phyloP scores from a whole-genome alignment of 2,888 invertebrate genomes.

The Chrysotoxum bicinctum region DNA sequence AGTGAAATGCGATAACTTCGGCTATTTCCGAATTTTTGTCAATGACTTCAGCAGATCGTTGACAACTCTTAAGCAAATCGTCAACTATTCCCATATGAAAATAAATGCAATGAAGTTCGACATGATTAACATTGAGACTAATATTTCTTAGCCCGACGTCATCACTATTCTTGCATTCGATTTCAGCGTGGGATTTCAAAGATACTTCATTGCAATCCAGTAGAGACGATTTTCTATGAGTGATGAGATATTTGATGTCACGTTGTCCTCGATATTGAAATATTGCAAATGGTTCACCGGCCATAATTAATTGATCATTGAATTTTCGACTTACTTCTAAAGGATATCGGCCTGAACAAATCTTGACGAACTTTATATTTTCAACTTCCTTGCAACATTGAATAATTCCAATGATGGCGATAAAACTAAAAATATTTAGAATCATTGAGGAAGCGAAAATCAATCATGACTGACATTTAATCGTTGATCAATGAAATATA shows the following conservation, averaged over 20 bases:
- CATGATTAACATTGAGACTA: not conserved
- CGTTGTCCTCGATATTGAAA: not conserved
- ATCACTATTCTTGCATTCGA: not conserved
- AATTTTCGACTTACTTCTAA: not conserved
- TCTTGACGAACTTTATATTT: not conserved
- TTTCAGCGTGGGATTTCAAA: not conserved
- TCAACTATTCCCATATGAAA: conserved; percentile 15
- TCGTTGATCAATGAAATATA: not conserved
- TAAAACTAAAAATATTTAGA: not conserved
- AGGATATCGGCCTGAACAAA: not conserved
- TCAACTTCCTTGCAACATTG: not conserved
- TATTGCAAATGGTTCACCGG: conserved; percentile 11
- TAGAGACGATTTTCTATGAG: not conserved
- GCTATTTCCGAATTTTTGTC: not conserved
- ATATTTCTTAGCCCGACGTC: not conserved
- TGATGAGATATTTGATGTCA: not conserved
- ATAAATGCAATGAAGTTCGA: conserved; percentile 10
- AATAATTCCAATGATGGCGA: not conserved
- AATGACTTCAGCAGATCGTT: not conserved
- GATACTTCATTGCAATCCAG: not conserved
- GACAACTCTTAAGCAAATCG: not conserved
- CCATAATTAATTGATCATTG: not conserved
- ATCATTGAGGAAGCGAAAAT: not conserved
- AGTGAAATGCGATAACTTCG: conserved; percentile 1
- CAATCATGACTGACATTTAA: not conserved